These are phyloP conservation scores for Ornithoptera alexandrae DNA, from an alignment of 2,888 invertebrate genomes.

Conservation along the genomic window DNA sequence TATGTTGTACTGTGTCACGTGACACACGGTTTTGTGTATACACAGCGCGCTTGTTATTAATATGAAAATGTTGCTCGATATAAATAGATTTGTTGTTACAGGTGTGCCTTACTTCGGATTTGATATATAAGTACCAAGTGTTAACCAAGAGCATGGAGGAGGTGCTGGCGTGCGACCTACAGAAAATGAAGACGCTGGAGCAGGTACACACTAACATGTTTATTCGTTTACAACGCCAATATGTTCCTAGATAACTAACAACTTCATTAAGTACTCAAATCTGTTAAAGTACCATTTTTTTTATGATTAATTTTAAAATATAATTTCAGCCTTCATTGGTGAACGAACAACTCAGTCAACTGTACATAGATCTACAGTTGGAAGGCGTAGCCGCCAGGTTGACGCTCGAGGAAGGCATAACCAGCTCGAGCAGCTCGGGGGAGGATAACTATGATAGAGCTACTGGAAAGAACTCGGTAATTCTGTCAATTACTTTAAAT, in stretches of 20 bases:
- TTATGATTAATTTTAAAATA: neutral
- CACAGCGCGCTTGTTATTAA: no score
- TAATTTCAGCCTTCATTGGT: constrained; percentile 82
- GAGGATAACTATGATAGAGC: constrained; percentile 49
- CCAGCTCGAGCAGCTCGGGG: constrained; percentile 77
- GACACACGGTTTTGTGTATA: no score
- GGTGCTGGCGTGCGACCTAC: constrained; percentile 81
- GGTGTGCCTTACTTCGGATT: constrained; percentile 82
- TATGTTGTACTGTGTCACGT: no score
- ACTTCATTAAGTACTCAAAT: no score
- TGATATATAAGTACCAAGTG: constrained; percentile 86
- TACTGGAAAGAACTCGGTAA: neutral
- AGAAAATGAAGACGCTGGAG: constrained; percentile 74
- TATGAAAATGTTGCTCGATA: no score
- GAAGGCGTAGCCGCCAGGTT: constrained; percentile 81
- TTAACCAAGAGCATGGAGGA: constrained; percentile 77
- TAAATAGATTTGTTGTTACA: constrained; percentile 35
- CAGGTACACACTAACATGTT: constrained; percentile 56
- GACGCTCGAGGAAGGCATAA: constrained; percentile 81
- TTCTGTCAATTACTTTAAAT: no score
- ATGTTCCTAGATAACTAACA: no score
- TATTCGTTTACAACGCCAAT: no score
- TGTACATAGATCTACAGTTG: constrained; percentile 85
- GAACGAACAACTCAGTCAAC: constrained; percentile 85
- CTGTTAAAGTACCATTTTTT: no score